phyloP scores from a whole-genome alignment of 2,113 vertebrate genomes.

The Phrynosoma platyrhinos region DNA sequence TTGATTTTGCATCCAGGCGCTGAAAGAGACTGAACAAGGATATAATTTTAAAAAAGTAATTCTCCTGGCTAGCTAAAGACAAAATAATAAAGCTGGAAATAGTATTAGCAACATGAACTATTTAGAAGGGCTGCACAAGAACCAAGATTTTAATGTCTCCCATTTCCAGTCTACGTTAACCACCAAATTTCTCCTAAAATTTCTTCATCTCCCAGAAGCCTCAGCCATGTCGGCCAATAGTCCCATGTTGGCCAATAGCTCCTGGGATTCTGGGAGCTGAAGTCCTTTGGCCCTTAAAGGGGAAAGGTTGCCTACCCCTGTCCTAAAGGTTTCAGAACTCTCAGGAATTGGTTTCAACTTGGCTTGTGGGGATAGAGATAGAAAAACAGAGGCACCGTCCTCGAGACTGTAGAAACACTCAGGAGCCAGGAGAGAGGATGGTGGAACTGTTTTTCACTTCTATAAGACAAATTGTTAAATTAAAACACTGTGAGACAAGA shows the following conservation, averaged over 20 bases:
- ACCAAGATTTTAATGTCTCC: background rate
- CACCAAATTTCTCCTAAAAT: background rate
- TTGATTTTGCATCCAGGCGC: conserved; percentile 93
- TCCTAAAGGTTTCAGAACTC: no score
- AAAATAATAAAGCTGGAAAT: background rate
- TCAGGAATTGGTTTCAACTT: background rate
- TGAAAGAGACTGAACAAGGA: conserved; percentile 88
- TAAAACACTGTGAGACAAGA: background rate
- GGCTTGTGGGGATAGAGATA: background rate
- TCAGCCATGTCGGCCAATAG: no score
- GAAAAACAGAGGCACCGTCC: no score
- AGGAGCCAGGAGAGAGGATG: background rate
- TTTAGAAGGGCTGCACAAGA: background rate
- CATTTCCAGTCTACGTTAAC: background rate
- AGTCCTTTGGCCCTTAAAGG: no score
- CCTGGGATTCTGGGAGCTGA: no score
- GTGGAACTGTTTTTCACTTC: background rate
- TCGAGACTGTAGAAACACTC: background rate
- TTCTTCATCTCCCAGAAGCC: no score
- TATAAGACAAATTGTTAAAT: background rate
- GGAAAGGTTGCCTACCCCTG: no score
- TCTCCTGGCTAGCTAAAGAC: background rate
- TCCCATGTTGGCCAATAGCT: no score
- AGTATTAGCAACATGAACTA: background rate
- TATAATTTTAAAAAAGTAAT: background rate